These are phyloP conservation scores for Ctenopoma kingsleyae DNA, from an alignment of 2,797 vertebrate species.

Conservation along the genomic window DNA sequence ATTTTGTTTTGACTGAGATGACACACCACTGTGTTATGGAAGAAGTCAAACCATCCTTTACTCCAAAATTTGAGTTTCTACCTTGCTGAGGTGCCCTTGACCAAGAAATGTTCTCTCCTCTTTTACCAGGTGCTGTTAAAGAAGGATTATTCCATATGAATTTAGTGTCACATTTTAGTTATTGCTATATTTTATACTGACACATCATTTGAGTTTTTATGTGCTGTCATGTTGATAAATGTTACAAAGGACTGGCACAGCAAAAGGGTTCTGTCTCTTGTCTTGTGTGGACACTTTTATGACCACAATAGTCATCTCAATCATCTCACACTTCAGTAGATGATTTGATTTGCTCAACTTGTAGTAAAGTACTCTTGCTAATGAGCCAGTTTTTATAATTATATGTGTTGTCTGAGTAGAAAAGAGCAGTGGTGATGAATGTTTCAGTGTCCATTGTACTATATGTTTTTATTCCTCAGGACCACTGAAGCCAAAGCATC, in stretches of 20 bases:
- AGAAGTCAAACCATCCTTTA: not conserved
- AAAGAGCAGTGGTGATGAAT: no score
- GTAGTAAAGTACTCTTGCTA: not conserved
- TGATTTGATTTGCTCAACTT: not conserved
- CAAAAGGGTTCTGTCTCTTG: not conserved
- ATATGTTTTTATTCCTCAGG: no score
- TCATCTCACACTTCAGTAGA: not conserved
- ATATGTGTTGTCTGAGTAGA: no score
- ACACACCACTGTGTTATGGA: no score
- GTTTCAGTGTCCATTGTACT: no score
- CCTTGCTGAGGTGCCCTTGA: not conserved
- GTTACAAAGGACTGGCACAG: not conserved
- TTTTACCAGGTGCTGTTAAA: not conserved
- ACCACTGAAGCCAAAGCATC: no score
- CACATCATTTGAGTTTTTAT: not conserved
- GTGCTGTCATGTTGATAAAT: not conserved
- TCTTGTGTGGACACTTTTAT: constrained; percentile 1
- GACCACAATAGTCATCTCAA: not conserved
- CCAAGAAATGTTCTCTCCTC: not conserved
- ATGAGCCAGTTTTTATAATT: not conserved
- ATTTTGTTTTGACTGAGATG: no score
- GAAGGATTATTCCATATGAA: not conserved
- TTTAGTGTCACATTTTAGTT: not conserved
- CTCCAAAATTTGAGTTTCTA: not conserved
- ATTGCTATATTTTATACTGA: not conserved